Evolutionary conservation across 2,113 vertebrate genomes (phyloP), one percentile per base, ranked within the genome.

Genomic region (Alexandromys fortis): DNA sequence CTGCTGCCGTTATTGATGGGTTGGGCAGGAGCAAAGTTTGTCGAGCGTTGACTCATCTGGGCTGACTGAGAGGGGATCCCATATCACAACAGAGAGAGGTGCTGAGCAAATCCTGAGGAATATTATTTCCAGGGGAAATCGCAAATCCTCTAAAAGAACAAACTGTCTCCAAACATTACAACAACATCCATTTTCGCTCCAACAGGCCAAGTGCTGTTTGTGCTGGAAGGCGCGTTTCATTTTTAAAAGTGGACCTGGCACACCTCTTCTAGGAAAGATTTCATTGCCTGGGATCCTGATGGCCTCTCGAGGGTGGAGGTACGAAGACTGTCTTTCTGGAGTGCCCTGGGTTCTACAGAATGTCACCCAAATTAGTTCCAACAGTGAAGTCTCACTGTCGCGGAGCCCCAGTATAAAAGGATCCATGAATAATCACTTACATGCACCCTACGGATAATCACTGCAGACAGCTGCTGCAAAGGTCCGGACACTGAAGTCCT

Each of bases 61-160:
- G 28, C 65, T 73, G 77, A 49, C 70, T 90, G 58, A 75, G 28
- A 35, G 5, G 55, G 28, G 94, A 87, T 47, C 79, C 89, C 47
- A 58, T 13, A 26, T 21, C 45, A 16, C 49, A 52, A 86, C 7
- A 61, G 76, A 85, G 89, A 91, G 85, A 85, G 33, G 42, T 77
- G 52, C 72, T 95, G 81, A 82, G 77, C 10, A 81, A 95, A 88
- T 72, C 77, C 70, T 4, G n/a, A 52, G 76, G 77, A 79, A 90
- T 47, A 26, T 2, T 75, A 67, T 96, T 92, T 79, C 30, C 63
- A 75, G 58, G 75, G 79, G 65, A 94, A 96, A 68, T 61, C 67
- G 67, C 76, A 94, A 93, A 89, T 68, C 92, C 77, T 88, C 76
- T 68, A 61, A 85, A 92, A 96, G 94, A 92, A 93, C 58, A 73